Evolutionary conservation across 2,113 vertebrate genomes (phyloP), one percentile per base, ranked within the genome.

Genomic region (Microtus pennsylvanicus): DNA sequence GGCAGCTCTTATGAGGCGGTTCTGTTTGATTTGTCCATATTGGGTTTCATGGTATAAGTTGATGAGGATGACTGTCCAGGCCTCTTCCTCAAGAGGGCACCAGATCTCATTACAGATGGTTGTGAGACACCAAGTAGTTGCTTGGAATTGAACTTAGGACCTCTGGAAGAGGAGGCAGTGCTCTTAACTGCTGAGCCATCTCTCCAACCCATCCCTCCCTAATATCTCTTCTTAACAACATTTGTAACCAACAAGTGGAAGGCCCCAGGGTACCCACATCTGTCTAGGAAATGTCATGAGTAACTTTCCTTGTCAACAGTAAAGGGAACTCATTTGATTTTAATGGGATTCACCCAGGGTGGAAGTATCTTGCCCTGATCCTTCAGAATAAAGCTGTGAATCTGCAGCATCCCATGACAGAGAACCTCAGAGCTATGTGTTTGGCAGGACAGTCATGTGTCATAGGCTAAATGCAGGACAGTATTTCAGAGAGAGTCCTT

Each of bases 321-420:
- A 74, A 89, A 69, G 55, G 85, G 91, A 72, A 30, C 69, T 63
- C 75, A 88, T 96, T 83, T 77, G 11, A 2, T 90, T 90, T 65
- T n/a, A 67, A 0, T n/a, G 45, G 28, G 58, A 7, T 16, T 96
- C 89, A 58, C 30, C 90, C 61, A 78, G 80, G 47, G 93, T 77
- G 33, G 86, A 38, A 42, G 42, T 58, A n/a, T 50, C 45, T 61
- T 45, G 6, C 87, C 19, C 10, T 76, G 30, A 35, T 95, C 21
- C 26, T 6, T 45, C 26, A 22, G 14, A 35, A 4, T 55, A 26
- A 33, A 58, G 17, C 28, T 63, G n/a, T 85, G 85, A 92, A 86
- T n/a, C 65, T 69, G 33, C 42, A 45, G n/a, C 50, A 67, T 89
- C 50, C 22, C 38, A 52, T 87, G 11, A 19, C 45, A 52, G 47